A percentile compares a stretch with the other conserved stretches of the same genome.
phyloP scores from a whole-genome alignment of 2,113 vertebrate species.

The Erythrocercus mccallii region DNA sequence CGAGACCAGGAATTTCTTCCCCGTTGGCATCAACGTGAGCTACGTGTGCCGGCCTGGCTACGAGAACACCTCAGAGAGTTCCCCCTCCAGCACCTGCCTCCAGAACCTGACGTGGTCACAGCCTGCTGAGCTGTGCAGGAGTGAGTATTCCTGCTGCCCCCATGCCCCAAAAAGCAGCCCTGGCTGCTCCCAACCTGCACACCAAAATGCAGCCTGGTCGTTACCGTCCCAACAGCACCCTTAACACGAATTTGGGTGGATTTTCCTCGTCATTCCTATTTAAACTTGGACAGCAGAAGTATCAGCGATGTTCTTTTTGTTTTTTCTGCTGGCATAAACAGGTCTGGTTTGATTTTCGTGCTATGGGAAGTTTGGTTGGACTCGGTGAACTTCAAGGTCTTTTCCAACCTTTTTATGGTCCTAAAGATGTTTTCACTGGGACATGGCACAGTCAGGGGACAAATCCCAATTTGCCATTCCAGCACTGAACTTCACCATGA shows the following conservation, averaged over 20 bases:
- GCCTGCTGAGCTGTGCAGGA: constrained; percentile 33
- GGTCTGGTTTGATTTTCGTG: not conserved
- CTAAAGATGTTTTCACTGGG: not conserved
- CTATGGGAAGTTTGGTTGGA: not conserved
- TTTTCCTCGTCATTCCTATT: not conserved
- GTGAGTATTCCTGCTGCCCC: constrained; percentile 14
- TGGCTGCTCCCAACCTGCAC: not conserved
- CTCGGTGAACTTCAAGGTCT: too few relatives aligned
- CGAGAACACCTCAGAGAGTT: not conserved
- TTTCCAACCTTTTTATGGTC: not conserved
- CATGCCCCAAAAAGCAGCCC: not conserved
- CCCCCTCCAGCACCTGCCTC: constrained; percentile 37
- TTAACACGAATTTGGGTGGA: fast-evolving
- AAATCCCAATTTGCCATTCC: fast-evolving
- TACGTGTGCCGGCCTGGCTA: constrained; percentile 65
- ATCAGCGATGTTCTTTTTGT: not conserved
- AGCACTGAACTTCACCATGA: fast-evolving
- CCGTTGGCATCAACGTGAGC: not conserved
- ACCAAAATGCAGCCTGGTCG: not conserved
- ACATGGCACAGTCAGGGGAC: fast-evolving
- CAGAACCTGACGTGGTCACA: constrained; percentile 28
- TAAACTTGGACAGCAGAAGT: not conserved
- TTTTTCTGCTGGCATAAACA: not conserved
- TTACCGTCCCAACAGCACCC: fast-evolving
- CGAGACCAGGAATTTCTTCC: not conserved